Conservation (phyloP, 1,140 invertebrate species). For the Cherax destructor region DNA sequence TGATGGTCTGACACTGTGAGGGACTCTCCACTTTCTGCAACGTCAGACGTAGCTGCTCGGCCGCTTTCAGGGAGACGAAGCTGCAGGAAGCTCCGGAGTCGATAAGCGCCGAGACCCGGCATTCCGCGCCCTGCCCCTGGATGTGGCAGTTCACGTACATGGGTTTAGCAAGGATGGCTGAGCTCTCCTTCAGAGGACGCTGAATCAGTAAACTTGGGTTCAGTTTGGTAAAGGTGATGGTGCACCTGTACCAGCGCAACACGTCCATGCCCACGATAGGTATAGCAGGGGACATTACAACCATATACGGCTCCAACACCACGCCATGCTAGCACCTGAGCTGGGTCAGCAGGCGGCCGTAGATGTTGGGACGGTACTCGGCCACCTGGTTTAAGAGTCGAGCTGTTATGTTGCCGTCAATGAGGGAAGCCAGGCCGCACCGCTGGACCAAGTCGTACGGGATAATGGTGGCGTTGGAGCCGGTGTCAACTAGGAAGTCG, state of each 20-base stretch:
- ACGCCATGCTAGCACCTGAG: background rate
- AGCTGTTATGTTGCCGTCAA: background rate
- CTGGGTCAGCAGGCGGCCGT: background rate
- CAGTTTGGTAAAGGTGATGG: background rate
- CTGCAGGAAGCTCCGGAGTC: conserved; percentile 33
- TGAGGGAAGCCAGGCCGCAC: background rate
- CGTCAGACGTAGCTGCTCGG: background rate
- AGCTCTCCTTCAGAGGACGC: background rate
- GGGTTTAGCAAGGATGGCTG: background rate
- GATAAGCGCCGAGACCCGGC: background rate
- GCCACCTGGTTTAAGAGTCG: conserved; percentile 2
- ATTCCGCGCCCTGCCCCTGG: background rate
- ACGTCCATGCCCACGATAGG: conserved; percentile 43
- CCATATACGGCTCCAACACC: background rate
- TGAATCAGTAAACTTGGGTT: background rate
- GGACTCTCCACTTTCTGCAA: background rate
- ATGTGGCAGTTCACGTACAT: conserved; percentile 12
- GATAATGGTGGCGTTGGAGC: conserved; percentile 17
- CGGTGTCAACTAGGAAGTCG: conserved; percentile 28
- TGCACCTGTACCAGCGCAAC: background rate
- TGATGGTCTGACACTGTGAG: conserved; percentile 9
- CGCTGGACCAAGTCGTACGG: background rate
- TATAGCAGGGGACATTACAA: conserved; percentile 23
- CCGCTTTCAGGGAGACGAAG: background rate
- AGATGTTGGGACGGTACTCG: conserved; percentile 17